Evolutionary conservation across 37 sponge, comb jelly and placozoan genomes (phyloP).

Genomic region (Crambe crambe): DNA sequence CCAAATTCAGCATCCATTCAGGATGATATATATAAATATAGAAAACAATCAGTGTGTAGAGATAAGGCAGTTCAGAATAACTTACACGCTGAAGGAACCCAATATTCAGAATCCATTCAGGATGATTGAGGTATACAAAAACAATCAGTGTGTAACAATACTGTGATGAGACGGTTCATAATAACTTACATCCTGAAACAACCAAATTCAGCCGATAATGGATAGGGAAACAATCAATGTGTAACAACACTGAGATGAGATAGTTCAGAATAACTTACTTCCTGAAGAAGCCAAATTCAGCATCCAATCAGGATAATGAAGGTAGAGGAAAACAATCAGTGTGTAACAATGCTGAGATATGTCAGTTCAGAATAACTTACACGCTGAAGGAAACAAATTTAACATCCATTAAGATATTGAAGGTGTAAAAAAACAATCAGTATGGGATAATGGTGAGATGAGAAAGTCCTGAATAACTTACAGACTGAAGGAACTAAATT

Average conservation of each 20-base stretch:
- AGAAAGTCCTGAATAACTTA: not conserved
- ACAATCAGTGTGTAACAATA: not conserved
- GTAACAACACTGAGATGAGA: not conserved
- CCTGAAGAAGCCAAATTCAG: not conserved
- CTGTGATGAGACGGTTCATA: not conserved
- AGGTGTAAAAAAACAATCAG: not conserved
- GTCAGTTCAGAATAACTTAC: not conserved
- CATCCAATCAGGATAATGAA: not conserved
- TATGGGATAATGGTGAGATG: not conserved
- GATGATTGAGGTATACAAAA: not conserved
- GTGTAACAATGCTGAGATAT: not conserved
- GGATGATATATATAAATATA: not conserved
- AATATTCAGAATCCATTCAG: not conserved
- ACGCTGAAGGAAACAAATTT: not conserved
- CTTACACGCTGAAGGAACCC: not conserved
- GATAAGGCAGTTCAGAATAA: not conserved
- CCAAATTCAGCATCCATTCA: not conserved
- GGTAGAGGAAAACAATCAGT: not conserved
- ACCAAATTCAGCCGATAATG: not conserved
- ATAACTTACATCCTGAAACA: not conserved
- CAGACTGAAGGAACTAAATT: not conserved
- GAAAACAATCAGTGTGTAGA: not conserved
- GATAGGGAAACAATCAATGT: not conserved
- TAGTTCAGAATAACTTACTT: not conserved
- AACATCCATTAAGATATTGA: not conserved